These are phyloP conservation scores for Spatula versicolor DNA, from an alignment of 2,797 vertebrate genomes.

Conservation along the genomic window DNA sequence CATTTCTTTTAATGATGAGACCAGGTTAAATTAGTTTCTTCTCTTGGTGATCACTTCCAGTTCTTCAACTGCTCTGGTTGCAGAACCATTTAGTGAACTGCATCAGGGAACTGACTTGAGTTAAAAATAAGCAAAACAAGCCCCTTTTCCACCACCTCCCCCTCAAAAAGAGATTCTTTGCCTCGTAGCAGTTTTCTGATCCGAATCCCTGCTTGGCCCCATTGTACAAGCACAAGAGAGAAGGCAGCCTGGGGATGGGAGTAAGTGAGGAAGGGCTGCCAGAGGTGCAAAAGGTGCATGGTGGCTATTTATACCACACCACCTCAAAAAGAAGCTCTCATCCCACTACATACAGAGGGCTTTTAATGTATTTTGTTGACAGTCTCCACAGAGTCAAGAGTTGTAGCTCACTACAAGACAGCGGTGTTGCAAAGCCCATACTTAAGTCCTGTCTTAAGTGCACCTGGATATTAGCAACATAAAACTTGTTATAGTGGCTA, in stretches of 20 bases:
- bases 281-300: not conserved
- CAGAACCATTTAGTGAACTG: not conserved
- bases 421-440: not conserved
- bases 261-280: not conserved
- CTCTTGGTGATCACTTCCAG: not conserved
- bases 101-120: not conserved
- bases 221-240: not conserved
- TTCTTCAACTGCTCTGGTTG: not conserved
- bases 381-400: not conserved
- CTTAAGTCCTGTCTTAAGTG: not conserved
- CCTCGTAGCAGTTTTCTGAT: not conserved
- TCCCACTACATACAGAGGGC: not conserved
- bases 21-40: not conserved
- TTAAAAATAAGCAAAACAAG: not conserved
- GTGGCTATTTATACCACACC: not conserved
- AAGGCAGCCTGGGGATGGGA: not conserved
- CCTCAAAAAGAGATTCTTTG: not conserved
- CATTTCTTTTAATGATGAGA: not conserved
- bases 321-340: not conserved
- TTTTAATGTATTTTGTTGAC: not conserved
- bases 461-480: accelerated
- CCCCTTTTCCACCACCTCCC: not conserved
- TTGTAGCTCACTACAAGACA: not conserved
- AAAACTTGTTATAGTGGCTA: no score
- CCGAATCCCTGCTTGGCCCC: not conserved